These are phyloP conservation scores for Aphelenchoides avenae DNA, from an alignment of 1,140 invertebrate genomes.

Conservation along the genomic window DNA sequence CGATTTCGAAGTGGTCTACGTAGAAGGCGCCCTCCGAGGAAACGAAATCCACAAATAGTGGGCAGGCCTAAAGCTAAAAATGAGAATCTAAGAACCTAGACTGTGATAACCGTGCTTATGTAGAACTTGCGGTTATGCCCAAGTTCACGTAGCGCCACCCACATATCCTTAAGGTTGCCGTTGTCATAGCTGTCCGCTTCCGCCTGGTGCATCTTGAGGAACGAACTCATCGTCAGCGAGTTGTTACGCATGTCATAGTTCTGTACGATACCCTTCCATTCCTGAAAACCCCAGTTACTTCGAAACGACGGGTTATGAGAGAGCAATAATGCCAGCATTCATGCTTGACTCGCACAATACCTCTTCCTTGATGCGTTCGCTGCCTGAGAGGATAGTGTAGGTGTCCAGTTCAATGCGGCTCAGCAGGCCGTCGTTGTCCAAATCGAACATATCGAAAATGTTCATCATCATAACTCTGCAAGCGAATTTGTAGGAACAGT, in stretches of 20 bases:
- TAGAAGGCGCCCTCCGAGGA: slow-evolving; percentile 29
- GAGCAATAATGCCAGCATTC: no score
- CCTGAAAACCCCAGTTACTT: slow-evolving; percentile 20
- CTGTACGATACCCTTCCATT: slow-evolving; percentile 24
- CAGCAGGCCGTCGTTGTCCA: slow-evolving; percentile 40
- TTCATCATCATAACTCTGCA: slow-evolving; percentile 45
- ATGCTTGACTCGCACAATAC: slow-evolving; percentile 11
- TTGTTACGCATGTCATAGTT: slow-evolving; percentile 36
- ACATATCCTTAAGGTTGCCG: slow-evolving; percentile 23
- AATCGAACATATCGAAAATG: slow-evolving; percentile 43
- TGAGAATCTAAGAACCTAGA: background rate
- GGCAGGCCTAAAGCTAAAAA: slow-evolving; percentile 17
- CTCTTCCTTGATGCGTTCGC: slow-evolving; percentile 23
- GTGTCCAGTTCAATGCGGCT: slow-evolving; percentile 38
- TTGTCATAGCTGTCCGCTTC: slow-evolving; percentile 17
- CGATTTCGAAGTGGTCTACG: slow-evolving; percentile 30
- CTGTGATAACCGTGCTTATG: slow-evolving; percentile 31
- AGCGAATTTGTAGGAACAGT: slow-evolving; percentile 8
- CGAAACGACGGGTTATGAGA: no score
- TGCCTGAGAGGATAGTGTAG: slow-evolving; percentile 37
- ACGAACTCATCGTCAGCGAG: slow-evolving; percentile 37
- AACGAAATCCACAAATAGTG: slow-evolving; percentile 27
- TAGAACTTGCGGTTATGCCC: slow-evolving; percentile 43
- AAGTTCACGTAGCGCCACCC: slow-evolving; percentile 30
- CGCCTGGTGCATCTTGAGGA: slow-evolving; percentile 40